A percentile compares a stretch with the other conserved stretches of the same genome.
Evolutionary conservation across 2,797 vertebrate genomes (phyloP).

Genomic region (Coracias cyanogaster): DNA sequence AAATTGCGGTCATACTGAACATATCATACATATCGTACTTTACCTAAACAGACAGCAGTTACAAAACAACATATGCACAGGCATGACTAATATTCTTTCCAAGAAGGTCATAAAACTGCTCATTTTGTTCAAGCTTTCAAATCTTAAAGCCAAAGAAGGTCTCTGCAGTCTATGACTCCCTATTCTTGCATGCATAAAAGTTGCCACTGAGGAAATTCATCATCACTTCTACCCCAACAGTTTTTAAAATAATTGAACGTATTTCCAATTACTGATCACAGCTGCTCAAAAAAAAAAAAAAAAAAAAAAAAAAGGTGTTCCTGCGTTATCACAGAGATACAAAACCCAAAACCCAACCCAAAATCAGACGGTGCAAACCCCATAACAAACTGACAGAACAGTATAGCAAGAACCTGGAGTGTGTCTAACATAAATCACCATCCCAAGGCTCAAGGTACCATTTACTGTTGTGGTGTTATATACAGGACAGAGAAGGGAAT

Average conservation of each 20-base stretch:
- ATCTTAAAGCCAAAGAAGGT: neutral
- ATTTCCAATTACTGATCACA: neutral
- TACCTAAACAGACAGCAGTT: neutral
- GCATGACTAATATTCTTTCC: neutral
- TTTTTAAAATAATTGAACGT: neutral
- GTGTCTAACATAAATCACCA: neutral
- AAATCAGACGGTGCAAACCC: neutral
- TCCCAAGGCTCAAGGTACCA: neutral
- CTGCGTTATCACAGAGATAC: neutral
- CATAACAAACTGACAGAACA: neutral
- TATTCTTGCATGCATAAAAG: neutral
- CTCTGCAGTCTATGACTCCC: neutral
- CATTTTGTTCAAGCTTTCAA: slow-evolving; percentile 4
- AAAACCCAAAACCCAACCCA: neutral
- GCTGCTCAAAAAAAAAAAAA: neutral
- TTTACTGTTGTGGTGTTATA: neutral
- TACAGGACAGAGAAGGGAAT: neutral
- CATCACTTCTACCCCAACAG: neutral
- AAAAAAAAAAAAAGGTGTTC: neutral
- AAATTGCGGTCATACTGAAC: neutral
- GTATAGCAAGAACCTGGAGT: neutral
- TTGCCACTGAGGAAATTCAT: neutral
- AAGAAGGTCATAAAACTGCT: slow-evolving; percentile 1
- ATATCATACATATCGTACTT: neutral
- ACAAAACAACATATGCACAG: neutral